Percentiles rank a stretch among this genome's conserved stretches.
Conservation (phyloP, 2,888 invertebrate genomes). For the Villa cingulata region DNA sequence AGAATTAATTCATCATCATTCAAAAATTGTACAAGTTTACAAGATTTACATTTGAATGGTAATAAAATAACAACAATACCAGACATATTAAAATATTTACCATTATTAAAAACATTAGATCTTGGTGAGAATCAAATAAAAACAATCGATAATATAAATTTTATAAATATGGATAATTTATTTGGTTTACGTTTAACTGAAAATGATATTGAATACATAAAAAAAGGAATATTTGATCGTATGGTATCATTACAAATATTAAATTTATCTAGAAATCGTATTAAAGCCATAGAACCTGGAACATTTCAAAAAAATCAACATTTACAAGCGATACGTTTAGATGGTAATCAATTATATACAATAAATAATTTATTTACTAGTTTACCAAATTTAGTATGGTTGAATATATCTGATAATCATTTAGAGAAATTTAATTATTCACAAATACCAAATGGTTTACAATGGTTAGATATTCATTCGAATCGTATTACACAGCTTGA, state of each 20-base stretch:
- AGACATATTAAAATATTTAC: slow-evolving; percentile 67
- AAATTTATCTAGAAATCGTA: slow-evolving; percentile 75
- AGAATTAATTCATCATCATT: slow-evolving; percentile 74
- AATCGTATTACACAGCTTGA: slow-evolving; percentile 72
- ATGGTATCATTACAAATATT: slow-evolving; percentile 70
- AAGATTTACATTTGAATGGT: slow-evolving; percentile 80
- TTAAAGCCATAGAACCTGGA: slow-evolving; percentile 62
- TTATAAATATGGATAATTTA: slow-evolving; percentile 70
- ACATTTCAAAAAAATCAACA: slow-evolving; percentile 64
- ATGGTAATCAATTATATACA: slow-evolving; percentile 70
- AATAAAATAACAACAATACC: slow-evolving; percentile 71
- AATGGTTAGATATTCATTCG: slow-evolving; percentile 82
- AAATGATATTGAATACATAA: slow-evolving; percentile 70
- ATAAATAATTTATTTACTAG: slow-evolving; percentile 72
- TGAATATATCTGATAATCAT: slow-evolving; percentile 84
- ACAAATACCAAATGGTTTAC: slow-evolving; percentile 65
- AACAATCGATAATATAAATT: slow-evolving; percentile 65
- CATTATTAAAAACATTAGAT: slow-evolving; percentile 73
- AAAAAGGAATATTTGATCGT: slow-evolving; percentile 62
- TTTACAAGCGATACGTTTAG: slow-evolving; percentile 76
- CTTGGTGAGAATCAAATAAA: slow-evolving; percentile 82
- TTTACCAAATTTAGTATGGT: slow-evolving; percentile 69
- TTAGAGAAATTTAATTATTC: slow-evolving; percentile 82
- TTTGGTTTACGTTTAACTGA: slow-evolving; percentile 79
- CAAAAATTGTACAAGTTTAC: slow-evolving; percentile 74